Percentiles rank a stretch among this genome's conserved stretches.
phyloP scores from a whole-genome alignment of 2,113 vertebrate species.

The Semnornis frantzii region DNA sequence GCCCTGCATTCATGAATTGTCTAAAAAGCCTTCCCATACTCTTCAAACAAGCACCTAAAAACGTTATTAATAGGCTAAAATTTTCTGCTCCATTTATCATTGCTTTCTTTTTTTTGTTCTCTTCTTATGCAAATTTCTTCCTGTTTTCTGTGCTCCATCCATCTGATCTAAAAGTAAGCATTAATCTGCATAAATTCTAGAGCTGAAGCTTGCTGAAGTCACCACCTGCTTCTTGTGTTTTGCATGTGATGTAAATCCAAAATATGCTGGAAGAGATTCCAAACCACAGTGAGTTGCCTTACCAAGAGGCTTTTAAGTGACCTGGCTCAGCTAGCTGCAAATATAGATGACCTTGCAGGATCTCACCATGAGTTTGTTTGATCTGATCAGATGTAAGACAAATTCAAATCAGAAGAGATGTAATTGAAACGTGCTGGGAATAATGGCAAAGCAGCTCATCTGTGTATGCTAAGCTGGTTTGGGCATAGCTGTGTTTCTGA shows the following conservation, averaged over 20 bases:
- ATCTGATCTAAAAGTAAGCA: neutral
- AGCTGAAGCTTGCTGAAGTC: neutral
- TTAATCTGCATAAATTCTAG: neutral
- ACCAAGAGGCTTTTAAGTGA: neutral
- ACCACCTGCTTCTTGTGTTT: neutral
- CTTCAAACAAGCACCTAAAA: neutral
- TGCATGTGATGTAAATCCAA: neutral
- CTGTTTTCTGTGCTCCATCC: neutral
- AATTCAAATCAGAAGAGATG: neutral
- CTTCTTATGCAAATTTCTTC: neutral
- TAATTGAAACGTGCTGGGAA: neutral
- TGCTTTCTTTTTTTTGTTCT: neutral
- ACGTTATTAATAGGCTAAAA: neutral
- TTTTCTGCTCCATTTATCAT: neutral
- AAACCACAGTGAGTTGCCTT: neutral
- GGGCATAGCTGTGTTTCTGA: neutral
- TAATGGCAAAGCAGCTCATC: neutral
- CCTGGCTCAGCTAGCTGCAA: neutral
- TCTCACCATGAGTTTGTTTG: neutral
- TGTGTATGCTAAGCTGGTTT: neutral
- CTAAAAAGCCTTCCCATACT: conserved; percentile 7
- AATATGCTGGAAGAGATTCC: neutral
- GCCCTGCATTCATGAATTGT: neutral
- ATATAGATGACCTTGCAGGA: neutral
- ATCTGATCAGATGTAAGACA: neutral